Evolutionary conservation across 2,113 vertebrate genomes (phyloP).

Genomic region (Sakesphorus luctuosus): DNA sequence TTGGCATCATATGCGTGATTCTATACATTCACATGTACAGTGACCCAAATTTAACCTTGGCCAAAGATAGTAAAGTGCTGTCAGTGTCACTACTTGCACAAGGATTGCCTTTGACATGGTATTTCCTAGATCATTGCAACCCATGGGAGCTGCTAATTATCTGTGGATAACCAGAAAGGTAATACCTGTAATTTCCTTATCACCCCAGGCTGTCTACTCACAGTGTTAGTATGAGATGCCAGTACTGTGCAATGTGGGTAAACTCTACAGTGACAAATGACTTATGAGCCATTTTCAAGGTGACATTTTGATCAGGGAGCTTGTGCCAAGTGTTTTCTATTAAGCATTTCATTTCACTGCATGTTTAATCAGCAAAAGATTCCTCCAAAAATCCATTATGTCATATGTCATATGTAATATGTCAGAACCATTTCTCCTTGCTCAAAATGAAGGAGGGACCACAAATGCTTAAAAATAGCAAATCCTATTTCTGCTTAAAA

Average conservation of each 20-base stretch:
- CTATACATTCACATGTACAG: neutral
- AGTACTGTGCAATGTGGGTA: neutral
- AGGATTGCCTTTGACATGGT: constrained; percentile 20
- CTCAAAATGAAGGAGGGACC: neutral
- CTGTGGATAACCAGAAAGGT: neutral
- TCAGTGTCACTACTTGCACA: neutral
- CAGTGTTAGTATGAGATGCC: neutral
- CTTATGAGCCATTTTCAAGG: constrained; percentile 53
- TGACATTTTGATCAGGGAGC: constrained; percentile 61
- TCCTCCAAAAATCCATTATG: constrained; percentile 12
- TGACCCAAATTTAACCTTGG: constrained; percentile 52
- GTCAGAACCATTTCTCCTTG: neutral
- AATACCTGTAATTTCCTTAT: constrained; percentile 43
- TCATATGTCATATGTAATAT: constrained; percentile 2
- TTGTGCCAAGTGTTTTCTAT: constrained; percentile 60
- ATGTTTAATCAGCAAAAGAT: constrained; percentile 62
- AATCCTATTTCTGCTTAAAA: constrained; percentile 1
- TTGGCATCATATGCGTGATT: neutral
- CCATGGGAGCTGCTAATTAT: constrained; percentile 31
- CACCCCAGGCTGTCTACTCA: neutral
- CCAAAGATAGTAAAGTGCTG: neutral
- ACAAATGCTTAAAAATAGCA: neutral
- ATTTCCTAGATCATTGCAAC: neutral
- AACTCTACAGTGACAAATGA: constrained; percentile 43
- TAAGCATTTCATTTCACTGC: constrained; percentile 57